Percentiles rank a stretch among this genome's conserved stretches.
Evolutionary conservation across 2,888 invertebrate species (phyloP).

Genomic region (Drosophila setosimentum): DNA sequence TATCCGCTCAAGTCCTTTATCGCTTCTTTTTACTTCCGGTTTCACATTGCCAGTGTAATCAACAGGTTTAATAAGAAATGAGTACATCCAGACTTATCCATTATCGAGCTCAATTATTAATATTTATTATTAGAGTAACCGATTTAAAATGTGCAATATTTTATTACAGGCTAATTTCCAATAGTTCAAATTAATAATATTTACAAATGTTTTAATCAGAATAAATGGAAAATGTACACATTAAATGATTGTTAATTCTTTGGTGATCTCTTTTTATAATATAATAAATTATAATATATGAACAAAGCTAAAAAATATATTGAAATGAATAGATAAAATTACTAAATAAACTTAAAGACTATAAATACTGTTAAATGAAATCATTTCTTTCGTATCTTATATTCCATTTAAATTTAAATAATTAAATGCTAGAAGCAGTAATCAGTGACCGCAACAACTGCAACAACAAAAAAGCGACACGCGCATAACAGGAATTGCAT

Average conservation of each 20-base stretch:
- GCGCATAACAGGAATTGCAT: constrained; percentile 9
- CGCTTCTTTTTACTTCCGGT: not conserved
- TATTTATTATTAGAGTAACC: not conserved
- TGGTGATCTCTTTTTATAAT: too few species aligned
- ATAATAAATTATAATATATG: too few species aligned
- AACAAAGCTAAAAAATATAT: too few species aligned
- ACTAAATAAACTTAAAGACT: not conserved
- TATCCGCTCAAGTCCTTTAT: not conserved
- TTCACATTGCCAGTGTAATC: not conserved
- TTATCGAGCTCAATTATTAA: not conserved
- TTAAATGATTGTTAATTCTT: not conserved
- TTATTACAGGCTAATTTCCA: too few species aligned
- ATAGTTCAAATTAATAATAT: too few species aligned
- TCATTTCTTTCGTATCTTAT: not conserved
- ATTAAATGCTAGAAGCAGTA: constrained; percentile 21
- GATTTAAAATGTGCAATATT: too few species aligned
- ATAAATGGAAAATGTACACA: not conserved
- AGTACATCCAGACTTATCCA: not conserved
- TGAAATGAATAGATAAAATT: not conserved
- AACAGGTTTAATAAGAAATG: too few species aligned
- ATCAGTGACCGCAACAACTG: not conserved
- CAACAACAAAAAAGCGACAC: not conserved
- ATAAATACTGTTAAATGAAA: not conserved
- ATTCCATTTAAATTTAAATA: constrained; percentile 4
- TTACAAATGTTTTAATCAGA: too few species aligned